Evolutionary conservation across 1,140 invertebrate genomes (phyloP).

Genomic region (Heliconius congener): DNA sequence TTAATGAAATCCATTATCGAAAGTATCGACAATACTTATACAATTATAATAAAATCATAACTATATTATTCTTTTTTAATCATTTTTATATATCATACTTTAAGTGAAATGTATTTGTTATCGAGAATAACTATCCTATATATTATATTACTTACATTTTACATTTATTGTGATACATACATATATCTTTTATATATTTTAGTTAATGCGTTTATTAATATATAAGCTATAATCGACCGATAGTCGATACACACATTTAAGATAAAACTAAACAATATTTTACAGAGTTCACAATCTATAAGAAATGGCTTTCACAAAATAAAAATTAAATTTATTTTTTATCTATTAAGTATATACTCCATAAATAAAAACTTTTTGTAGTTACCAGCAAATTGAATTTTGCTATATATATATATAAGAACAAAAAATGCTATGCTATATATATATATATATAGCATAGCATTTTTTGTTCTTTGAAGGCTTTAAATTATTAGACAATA

Average conservation of each 20-base stretch:
- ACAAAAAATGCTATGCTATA: too few species aligned
- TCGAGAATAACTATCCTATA: neutral
- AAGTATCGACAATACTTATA: neutral
- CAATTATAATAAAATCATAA: neutral
- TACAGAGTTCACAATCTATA: conserved; percentile 16
- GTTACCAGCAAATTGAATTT: neutral
- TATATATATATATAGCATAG: neutral
- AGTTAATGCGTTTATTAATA: neutral
- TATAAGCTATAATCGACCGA: neutral
- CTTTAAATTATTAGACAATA: conserved; percentile 36
- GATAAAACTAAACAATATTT: conserved; percentile 27
- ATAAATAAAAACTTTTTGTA: neutral
- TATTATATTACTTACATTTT: neutral
- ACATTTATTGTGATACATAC: conserved; percentile 1
- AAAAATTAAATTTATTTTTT: neutral
- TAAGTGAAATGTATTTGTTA: neutral
- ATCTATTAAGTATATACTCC: neutral
- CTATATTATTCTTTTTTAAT: neutral
- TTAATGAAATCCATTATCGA: neutral
- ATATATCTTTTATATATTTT: neutral
- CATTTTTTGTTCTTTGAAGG: neutral
- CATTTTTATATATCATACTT: neutral
- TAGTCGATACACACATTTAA: neutral
- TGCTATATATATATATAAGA: neutral
- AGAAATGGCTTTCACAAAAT: neutral